Evolutionary conservation across 2,888 invertebrate genomes (phyloP).

Genomic region (Hartigia nigra): DNA sequence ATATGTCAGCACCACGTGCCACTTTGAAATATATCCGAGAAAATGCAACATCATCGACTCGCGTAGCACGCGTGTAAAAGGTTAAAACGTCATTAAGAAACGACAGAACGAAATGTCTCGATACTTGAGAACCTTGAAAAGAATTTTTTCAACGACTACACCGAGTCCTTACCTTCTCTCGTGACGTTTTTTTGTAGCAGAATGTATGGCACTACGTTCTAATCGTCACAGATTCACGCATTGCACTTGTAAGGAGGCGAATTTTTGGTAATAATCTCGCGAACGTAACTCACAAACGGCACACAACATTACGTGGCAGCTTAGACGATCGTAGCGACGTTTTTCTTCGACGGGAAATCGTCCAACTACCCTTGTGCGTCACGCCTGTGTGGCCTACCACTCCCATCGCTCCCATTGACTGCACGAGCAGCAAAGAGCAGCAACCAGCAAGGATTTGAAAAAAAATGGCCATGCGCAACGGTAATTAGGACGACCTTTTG

Average conservation of each 20-base stretch:
- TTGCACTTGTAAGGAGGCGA: conserved; percentile 46
- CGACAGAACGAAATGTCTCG: conserved; percentile 25
- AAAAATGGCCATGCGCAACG: neutral
- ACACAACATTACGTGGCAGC: conserved; percentile 64
- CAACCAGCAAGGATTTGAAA: neutral
- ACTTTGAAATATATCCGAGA: conserved; percentile 7
- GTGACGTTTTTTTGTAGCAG: conserved; percentile 27
- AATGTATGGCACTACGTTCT: conserved; percentile 43
- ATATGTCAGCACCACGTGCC: conserved; percentile 9
- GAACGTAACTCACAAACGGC: conserved; percentile 53
- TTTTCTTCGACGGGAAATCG: conserved; percentile 13
- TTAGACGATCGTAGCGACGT: conserved; percentile 44
- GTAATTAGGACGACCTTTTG: neutral
- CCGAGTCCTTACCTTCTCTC: conserved; percentile 37
- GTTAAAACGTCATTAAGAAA: conserved; percentile 55
- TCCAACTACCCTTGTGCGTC: neutral
- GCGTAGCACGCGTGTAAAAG: conserved; percentile 43
- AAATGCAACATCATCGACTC: conserved; percentile 27
- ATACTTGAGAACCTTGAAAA: conserved; percentile 6
- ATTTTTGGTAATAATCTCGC: conserved; percentile 46
- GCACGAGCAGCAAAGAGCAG: neutral
- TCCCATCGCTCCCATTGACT: neutral
- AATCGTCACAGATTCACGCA: conserved; percentile 45
- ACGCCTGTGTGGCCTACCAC: neutral
- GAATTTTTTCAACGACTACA: conserved; percentile 6